phyloP scores from a whole-genome alignment of 2,113 vertebrate species.

The Semicossyphus pulcher region DNA sequence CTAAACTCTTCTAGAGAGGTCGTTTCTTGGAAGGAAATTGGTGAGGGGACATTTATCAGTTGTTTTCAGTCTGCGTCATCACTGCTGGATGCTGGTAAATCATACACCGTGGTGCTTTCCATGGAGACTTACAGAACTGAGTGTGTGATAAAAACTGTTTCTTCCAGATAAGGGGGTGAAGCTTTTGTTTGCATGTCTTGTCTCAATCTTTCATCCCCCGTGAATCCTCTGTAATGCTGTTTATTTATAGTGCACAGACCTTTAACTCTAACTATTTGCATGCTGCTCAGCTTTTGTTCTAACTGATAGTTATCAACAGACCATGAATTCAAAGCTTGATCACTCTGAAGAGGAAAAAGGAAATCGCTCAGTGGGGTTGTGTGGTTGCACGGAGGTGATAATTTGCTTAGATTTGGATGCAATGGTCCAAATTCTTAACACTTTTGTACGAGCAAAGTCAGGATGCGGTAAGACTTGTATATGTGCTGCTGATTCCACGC shows the following conservation, averaged over 20 bases:
- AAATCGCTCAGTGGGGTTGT: background rate
- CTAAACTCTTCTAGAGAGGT: too few relatives aligned
- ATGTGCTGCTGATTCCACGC: background rate
- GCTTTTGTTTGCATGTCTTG: too few relatives aligned
- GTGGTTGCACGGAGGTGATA: background rate
- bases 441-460: background rate
- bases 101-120: too few relatives aligned
- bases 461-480: background rate
- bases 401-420: conserved; percentile 47
- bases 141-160: background rate
- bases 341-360: conserved; percentile 6
- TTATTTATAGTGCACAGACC: background rate
- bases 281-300: conserved; percentile 22
- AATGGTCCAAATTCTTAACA: background rate
- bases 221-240: background rate
- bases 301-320: conserved; percentile 24
- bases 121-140: too few relatives aligned
- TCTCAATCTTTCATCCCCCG: background rate
- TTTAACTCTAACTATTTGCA: conserved; percentile 49
- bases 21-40: too few relatives aligned
- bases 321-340: background rate
- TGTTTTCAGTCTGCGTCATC: too few relatives aligned
- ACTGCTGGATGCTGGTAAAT: too few relatives aligned
- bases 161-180: background rate
- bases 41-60: too few relatives aligned